Evolutionary conservation across 2,113 vertebrate genomes (phyloP), one percentile per base, ranked within the genome.

Genomic region (Cervus canadensis): DNA sequence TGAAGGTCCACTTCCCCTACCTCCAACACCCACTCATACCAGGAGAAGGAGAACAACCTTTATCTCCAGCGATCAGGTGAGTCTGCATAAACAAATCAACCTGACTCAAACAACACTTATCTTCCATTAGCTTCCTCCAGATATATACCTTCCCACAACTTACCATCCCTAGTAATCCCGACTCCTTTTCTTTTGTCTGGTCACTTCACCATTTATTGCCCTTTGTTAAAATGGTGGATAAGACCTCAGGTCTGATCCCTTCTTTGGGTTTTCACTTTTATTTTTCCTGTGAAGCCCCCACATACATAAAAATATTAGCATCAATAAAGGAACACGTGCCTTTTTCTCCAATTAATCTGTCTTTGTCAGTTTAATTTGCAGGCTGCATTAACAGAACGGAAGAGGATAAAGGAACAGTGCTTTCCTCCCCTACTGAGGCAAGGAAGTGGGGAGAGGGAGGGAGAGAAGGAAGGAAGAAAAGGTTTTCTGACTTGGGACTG

Each of bases 401-500:
- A 40, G 52, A 56, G n/a, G 33, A 23, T 83, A 83, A 56, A 83
- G 52, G 52, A 83, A 83, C n/a, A 16, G 81, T 25, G 50, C n/a
- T 56, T 83, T 36, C 21, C 52, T 83, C n/a, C 52, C 13, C 52
- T 56, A 16, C n/a, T 9, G 21, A 83, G 50, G 9, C n/a, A 11
- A 67, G 14, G 26, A 23, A 7, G 1, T 12, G 36, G 13, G 23
- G 21, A 19, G 10, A 28, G 1, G 3, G 10, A 14, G 4, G 48
- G 14, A 33, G 45, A 59, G 16, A 33, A 6, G 14, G 26, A 26
- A 6, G 48, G 26, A 28, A 30, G 28, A 23, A 54, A 12, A 89
- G 60, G 30, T 8, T 93, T 92, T 79, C 96, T 90, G 79, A 43
- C 87, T 56, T 23, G 13, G 8, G 12, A 45, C 87, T n/a, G 54